Base-by-base conservation (phyloP, 2,113 vertebrate species). In the Leptosomus discolor region DNA sequence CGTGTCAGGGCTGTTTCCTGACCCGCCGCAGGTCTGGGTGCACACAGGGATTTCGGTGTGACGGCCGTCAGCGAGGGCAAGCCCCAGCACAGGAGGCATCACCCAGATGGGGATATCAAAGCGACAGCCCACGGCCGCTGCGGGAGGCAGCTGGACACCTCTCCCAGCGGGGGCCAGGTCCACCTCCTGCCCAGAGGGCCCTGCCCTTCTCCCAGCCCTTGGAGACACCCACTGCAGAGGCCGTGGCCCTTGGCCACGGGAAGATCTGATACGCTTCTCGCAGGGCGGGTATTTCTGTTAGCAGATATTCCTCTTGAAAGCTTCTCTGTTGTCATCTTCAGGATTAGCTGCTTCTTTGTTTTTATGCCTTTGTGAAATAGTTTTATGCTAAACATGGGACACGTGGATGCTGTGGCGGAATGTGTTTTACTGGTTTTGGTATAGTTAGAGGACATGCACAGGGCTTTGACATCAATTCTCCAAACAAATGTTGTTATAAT, bases 31-130 rank as follows among this genome's bases (percentile, higher is more conserved):
- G 45, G 23, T 43, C 53, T 80, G 63, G 43, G 8, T 21, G 30
- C 8, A 12, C 26, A 16, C 3, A 45, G 70, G 22, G 43, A 12
- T 64, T 77, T 71, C 2, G 1, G 53, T 32, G 27, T 5, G 26
- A 50, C 8, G 57, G 21, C 46, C 45, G n/a, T 15, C 30, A n/a
- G 56, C 0, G 7, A 23, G 61, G 0, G 1, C 32, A 19, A 79
- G 76, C n/a, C 14, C 58, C n/a, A 70, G 67, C 53, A 88, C 5
- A 58, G 50, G 27, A 86, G 37, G 41, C 27, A 63, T 37, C 32
- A 13, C 7, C 23, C 71, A 39, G 6, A 15, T 6, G 32, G 32
- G 9, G 24, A 27, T 8, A 14, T 4, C 43, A 37, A 64, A 85
- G 54, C 0, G 0, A 34, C 32, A 81, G 50, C 39, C 56, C 6